Evolutionary conservation across 2,113 vertebrate genomes (phyloP), one percentile per base, ranked within the genome.

Genomic region (Mohoua ochrocephala): DNA sequence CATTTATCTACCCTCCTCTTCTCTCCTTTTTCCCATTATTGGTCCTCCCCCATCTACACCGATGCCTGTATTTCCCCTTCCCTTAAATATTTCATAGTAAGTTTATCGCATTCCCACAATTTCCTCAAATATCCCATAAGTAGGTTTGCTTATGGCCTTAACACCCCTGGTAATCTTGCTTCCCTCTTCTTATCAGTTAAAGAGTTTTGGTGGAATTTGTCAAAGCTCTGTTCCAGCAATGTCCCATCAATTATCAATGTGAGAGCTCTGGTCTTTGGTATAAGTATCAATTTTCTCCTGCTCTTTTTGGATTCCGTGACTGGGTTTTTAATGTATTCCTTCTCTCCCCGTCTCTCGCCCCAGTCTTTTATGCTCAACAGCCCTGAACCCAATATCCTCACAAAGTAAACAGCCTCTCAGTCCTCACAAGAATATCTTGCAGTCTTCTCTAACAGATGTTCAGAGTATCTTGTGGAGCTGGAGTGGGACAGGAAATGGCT

Each of bases 31-130:
- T 7, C 35, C 44, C 16, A 7, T 70, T 83, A 23, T 64, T 71
- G 4, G 9, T 59, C 22, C 33, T 54, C 6, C 3, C 31, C 2
- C 3, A 1, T 31, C 23, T 28, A 14, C 4, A 30, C 14, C 54
- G 13, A 42, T n/a, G 9, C 2, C 1, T 54, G 3, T 15, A 15
- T 79, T 89, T 79, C 4, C 8, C 8, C 28, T 81, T 64, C 11
- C 6, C 49, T 56, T 80, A 60, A 83, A 47, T 35, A 68, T 59
- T 39, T 30, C 6, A 13, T 8, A 15, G 4, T 15, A 75, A 65
- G 5, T 67, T 56, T 91, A 53, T 35, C 1, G 4, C 8, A 50
- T 54, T 90, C 30, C 30, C 23, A 68, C 1, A 19, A 14, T 63
- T 69, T 57, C 35, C 44, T 81, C 35, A 70, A 53, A 49, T 57